A percentile compares a stretch with the other conserved stretches of the same genome.
These are phyloP conservation scores for Spodoptera litura DNA, from an alignment of 1,140 invertebrate species.

Conservation along the genomic window DNA sequence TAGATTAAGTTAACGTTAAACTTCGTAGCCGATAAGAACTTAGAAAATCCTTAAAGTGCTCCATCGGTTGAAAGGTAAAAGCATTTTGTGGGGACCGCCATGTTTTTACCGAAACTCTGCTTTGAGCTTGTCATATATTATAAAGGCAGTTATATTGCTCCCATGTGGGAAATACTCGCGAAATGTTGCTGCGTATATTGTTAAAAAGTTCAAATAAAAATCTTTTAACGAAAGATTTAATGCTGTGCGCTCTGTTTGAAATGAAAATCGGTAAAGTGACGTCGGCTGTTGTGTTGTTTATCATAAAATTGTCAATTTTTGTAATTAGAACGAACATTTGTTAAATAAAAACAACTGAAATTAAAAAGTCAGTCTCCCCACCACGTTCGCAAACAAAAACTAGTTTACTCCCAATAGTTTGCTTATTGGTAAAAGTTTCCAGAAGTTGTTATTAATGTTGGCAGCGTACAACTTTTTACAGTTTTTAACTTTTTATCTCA, in stretches of 20 bases:
- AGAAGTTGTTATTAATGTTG: conserved; percentile 6
- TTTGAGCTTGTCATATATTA: conserved; percentile 8
- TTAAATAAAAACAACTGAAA: too few species aligned
- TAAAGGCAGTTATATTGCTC: not conserved
- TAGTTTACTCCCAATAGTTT: not conserved
- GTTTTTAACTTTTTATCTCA: conserved; percentile 1
- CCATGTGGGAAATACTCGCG: not conserved
- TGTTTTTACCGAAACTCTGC: not conserved
- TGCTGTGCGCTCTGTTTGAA: not conserved
- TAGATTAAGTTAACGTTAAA: not conserved
- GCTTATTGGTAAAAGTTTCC: conserved; percentile 18
- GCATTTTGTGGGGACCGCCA: not conserved
- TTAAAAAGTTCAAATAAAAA: not conserved
- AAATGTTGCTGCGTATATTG: not conserved
- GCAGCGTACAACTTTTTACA: not conserved
- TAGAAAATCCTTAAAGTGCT: not conserved
- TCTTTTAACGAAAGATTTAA: not conserved
- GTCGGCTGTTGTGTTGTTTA: too few species aligned
- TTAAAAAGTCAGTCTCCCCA: not conserved
- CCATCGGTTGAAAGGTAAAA: not conserved
- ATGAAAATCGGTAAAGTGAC: not conserved
- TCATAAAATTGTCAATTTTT: not conserved
- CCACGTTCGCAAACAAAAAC: not conserved
- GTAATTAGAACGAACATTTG: not conserved
- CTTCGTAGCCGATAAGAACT: not conserved